These are phyloP conservation scores for Philereme vetulata DNA, from an alignment of 2,888 invertebrate species.

Conservation along the genomic window DNA sequence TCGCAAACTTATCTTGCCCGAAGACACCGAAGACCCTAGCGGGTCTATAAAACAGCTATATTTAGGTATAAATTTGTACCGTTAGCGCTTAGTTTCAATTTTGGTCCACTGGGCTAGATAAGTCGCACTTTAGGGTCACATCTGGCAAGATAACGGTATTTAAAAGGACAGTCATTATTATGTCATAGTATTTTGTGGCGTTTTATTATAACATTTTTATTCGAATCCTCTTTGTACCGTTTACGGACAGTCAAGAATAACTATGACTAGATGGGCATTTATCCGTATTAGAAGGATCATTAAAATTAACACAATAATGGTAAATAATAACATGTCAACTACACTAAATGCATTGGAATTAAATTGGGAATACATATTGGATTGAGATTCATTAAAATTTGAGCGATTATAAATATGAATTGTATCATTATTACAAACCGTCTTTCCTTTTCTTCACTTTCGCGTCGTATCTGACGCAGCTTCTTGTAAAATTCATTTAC, in stretches of 20 bases:
- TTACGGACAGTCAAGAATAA: constrained; percentile 13
- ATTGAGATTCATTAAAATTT: constrained; percentile 58
- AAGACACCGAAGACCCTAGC: too few species aligned
- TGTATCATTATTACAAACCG: constrained; percentile 38
- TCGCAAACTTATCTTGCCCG: too few species aligned
- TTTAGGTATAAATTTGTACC: too few species aligned
- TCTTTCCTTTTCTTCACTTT: constrained; percentile 4
- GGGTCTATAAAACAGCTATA: too few species aligned
- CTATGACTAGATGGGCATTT: constrained; percentile 24
- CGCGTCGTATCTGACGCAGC: constrained; percentile 51
- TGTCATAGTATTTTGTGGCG: too few species aligned
- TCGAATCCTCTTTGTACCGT: too few species aligned
- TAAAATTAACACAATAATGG: constrained; percentile 20
- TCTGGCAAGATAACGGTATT: too few species aligned
- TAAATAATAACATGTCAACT: constrained; percentile 24
- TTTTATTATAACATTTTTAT: too few species aligned
- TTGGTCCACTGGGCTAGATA: too few species aligned
- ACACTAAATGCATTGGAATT: constrained; percentile 47
- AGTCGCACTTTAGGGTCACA: too few species aligned
- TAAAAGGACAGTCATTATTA: too few species aligned
- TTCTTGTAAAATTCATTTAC: constrained; percentile 48
- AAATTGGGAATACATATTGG: constrained; percentile 19
- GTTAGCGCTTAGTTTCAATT: too few species aligned
- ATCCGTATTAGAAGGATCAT: constrained; percentile 17
- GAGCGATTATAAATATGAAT: constrained; percentile 59